A percentile compares a stretch with the other conserved stretches of the same genome.
phyloP scores from a whole-genome alignment of 2,888 invertebrate species.

The Dasypogon diadema region DNA sequence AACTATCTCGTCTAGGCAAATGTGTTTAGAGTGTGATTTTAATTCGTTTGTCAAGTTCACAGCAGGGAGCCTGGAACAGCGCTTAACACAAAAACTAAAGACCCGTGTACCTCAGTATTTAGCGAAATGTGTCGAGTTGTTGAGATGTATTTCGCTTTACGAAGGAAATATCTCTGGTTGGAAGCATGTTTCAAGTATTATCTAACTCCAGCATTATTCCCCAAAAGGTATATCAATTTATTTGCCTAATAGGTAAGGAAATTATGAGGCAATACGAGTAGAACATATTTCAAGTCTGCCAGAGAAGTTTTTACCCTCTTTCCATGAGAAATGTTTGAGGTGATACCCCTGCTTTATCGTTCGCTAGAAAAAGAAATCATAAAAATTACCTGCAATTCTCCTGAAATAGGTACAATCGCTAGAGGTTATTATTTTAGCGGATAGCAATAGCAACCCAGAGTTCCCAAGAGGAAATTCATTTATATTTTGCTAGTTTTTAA shows the following conservation, averaged over 20 bases:
- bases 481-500: conserved; percentile 39
- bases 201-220: not conserved
- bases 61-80: not conserved
- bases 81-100: conserved; percentile 22
- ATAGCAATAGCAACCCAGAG: not conserved
- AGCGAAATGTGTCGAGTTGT: conserved; percentile 18
- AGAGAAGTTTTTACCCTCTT: no score
- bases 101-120: not conserved
- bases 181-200: not conserved
- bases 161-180: not conserved
- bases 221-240: not conserved
- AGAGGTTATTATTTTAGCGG: conserved; percentile 21
- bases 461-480: conserved; percentile 17
- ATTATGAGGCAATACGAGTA: conserved; percentile 29
- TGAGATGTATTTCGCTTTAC: conserved; percentile 1
- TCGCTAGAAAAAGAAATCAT: not conserved
- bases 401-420: not conserved
- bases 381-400: not conserved
- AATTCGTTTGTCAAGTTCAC: conserved; percentile 44
- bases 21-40: conserved; percentile 27
- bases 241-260: conserved; percentile 11
- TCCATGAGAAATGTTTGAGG: not conserved
- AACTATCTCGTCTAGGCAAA: conserved; percentile 39
- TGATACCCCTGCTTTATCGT: not conserved
- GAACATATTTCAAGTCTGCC: no score